Evolutionary conservation across 2,888 invertebrate genomes (phyloP), one percentile per base, ranked within the genome.

Genomic region (Lochmaea crataegi): DNA sequence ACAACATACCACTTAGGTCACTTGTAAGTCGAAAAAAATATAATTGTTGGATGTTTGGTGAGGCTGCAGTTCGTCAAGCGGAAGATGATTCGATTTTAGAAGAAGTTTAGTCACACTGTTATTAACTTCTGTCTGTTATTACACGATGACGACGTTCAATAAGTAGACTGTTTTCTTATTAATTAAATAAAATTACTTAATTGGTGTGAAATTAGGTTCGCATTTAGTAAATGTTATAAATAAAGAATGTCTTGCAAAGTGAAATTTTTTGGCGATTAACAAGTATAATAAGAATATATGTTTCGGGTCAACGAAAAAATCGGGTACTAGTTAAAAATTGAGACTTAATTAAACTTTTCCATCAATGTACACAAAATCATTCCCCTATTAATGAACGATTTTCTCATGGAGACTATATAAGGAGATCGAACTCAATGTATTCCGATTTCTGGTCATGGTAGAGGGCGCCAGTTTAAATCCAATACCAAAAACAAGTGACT

Each of bases 131-230:
- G 10, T 41, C 16, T 45, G 58, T 14, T 58, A 57, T 18, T 67
- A 58, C 42, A 67, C 6, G 45, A 67, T 67, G 58, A 67, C 67
- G 67, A 12, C 26, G 58, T 58, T 42, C 67, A 48, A 66, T 66
- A 66, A 67, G 67, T 45, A 45, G 61, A 18, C 14, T 51, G 68
- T 68, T 60, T 68, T 68, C 61, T 42, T 42, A 63, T 63, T 63
- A 42, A 65, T 60, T 48, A 61, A 68, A 48, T 48, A 68, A 68
- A 68, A 61, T 58, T 51, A 48, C 26, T 61, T 56, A 68, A 68
- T 68, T 68, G 32, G 56, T 51, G 68, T 68, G 51, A 68, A 68
- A 68, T 68, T 22, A 16, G 48, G n/a, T 57, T 41, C 42, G 26
- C 42, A 5, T 45, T 45, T 14, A 14, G 11, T 65, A 32, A 18